These are phyloP conservation scores for Prunella fulvescens DNA, from an alignment of 2,113 vertebrate genomes.

Conservation along the genomic window DNA sequence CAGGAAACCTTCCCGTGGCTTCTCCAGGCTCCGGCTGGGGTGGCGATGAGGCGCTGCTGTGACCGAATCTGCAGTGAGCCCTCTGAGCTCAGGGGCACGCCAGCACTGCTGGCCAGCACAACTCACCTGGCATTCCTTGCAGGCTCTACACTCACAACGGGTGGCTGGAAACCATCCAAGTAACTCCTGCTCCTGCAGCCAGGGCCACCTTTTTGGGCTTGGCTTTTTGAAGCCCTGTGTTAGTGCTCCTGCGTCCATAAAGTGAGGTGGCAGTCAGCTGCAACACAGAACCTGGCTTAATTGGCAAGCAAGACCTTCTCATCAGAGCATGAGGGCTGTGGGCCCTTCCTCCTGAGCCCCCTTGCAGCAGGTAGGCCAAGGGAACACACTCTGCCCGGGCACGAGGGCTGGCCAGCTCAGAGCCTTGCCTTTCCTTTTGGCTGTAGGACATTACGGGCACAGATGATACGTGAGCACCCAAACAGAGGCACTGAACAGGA, in stretches of 20 bases:
- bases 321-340: background rate
- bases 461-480: fast-evolving
- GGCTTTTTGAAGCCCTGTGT: background rate
- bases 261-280: background rate
- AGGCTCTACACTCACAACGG: background rate
- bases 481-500: too few relatives aligned
- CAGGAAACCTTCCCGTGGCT: background rate
- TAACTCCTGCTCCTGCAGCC: background rate
- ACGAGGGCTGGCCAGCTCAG: fast-evolving
- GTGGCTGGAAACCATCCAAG: background rate
- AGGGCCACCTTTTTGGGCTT: background rate
- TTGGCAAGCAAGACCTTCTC: background rate
- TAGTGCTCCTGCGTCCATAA: background rate
- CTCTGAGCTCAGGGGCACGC: background rate
- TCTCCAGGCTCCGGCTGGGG: background rate
- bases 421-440: background rate
- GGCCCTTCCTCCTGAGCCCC: background rate
- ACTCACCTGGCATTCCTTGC: background rate
- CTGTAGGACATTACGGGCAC: background rate
- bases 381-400: background rate
- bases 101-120: background rate
- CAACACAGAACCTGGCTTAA: background rate
- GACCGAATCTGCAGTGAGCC: background rate
- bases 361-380: background rate
- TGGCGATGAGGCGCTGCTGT: background rate